Percentiles rank a stretch among this genome's conserved stretches.
Evolutionary conservation across 2,888 invertebrate genomes (phyloP).

Genomic region (Microplitis deprimator): DNA sequence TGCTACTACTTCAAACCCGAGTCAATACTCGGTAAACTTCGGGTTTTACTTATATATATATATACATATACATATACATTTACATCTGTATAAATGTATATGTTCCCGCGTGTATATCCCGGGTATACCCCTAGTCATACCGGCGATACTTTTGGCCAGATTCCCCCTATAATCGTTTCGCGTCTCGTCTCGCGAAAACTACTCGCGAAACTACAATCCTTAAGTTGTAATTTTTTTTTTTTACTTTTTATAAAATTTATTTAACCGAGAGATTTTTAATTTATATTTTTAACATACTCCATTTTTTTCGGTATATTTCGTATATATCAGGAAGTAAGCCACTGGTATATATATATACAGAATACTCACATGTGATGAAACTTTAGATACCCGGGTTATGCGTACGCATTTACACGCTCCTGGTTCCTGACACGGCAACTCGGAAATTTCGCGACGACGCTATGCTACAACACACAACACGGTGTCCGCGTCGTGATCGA

Average conservation of each 20-base stretch:
- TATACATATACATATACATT: neutral
- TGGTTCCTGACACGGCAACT: conserved; percentile 26
- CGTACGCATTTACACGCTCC: conserved; percentile 9
- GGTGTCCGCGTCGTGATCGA: conserved; percentile 3
- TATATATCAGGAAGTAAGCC: no score
- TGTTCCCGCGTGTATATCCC: neutral
- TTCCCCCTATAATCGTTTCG: neutral
- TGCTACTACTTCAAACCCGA: neutral
- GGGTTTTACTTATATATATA: neutral
- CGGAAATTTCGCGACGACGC: conserved; percentile 29
- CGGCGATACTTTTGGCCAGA: neutral
- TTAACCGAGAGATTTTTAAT: no score
- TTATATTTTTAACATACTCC: no score
- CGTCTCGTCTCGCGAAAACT: no score
- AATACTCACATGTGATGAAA: no score
- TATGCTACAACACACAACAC: neutral
- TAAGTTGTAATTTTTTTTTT: no score
- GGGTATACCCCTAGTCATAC: neutral
- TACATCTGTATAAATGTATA: neutral
- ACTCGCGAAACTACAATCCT: no score
- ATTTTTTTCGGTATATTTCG: no score
- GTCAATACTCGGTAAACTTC: neutral
- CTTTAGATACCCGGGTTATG: conserved; percentile 26
- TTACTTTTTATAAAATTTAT: no score
- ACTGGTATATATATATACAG: no score